These are phyloP conservation scores for Rhadinocentrus ornatus DNA, from an alignment of 2,797 vertebrate species.

Conservation along the genomic window DNA sequence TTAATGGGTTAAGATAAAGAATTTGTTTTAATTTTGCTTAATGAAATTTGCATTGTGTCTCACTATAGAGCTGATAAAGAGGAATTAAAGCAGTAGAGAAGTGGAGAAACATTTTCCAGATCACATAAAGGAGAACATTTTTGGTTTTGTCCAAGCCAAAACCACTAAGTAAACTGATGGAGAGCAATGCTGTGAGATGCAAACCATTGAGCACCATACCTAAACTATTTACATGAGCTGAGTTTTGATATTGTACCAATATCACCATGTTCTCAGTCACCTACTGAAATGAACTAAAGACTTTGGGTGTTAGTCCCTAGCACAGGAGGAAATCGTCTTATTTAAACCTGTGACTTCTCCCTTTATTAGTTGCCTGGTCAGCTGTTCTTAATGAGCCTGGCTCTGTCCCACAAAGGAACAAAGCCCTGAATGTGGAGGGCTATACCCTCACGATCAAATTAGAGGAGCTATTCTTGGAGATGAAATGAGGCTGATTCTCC, in stretches of 20 bases:
- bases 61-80: conserved; percentile 54
- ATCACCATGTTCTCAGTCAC: conserved; percentile 43
- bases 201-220: conserved; percentile 47
- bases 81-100: conserved; percentile 26
- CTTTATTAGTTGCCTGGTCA: conserved; percentile 46
- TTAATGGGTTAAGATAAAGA: conserved; percentile 52
- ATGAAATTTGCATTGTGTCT: conserved; percentile 39
- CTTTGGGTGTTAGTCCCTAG: conserved; percentile 7
- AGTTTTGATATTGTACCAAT: conserved; percentile 59
- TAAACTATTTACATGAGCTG: conserved; percentile 67
- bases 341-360: conserved; percentile 48
- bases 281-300: conserved; percentile 21
- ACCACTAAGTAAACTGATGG: conserved; percentile 59
- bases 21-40: conserved; percentile 46
- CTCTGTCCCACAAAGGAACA: conserved; percentile 51
- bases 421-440: conserved; percentile 47
- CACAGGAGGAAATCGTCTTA: conserved; percentile 34
- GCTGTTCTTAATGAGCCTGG: conserved; percentile 54
- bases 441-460: conserved; percentile 65
- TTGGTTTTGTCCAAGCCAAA: conserved; percentile 49
- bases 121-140: conserved; percentile 38
- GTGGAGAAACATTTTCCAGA: conserved; percentile 33
- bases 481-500: conserved; percentile 72
- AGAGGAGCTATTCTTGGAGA: conserved; percentile 59
- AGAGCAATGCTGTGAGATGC: conserved; percentile 49